Evolutionary conservation across 2,113 vertebrate species (phyloP), one percentile per base, ranked within the genome.

Genomic region (Leuciscus idus): DNA sequence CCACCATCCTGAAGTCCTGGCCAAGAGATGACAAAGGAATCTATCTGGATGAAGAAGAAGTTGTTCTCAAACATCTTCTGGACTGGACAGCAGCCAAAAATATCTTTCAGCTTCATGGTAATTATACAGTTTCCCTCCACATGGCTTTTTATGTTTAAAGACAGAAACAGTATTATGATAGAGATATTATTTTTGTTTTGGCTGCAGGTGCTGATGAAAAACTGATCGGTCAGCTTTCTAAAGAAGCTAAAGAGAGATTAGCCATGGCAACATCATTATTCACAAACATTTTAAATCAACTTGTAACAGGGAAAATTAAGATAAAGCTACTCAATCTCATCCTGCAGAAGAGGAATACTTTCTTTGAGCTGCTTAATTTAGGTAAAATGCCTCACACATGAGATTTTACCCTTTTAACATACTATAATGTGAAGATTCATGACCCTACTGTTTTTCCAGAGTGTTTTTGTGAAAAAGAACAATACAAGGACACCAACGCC

Each of bases 1-100:
- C 93, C 0, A 95, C 98, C 79, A 93, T 99, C 13, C 87, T 94
- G 13, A 96, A 97, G 86, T 97, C 96, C 0, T 99, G 98, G 98
- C 97, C 97, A 0, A 85, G 0, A n/a, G 88, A 95, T 12, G 0
- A 0, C 1, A 1, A 0, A 0, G 94, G 92, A 43, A 2, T n/a
- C 0, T 43, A 81, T 1, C 78, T 89, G 0, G 74, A 57, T 0
- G 88, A 92, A 13, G 82, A 93, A 72, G 95, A 95, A 28, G 70
- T 77, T 13, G 87, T 97, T 36, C 88, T 99, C 28, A 88, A 15
- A 4, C 95, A 98, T 7, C 84, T 98, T 0, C 94, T 99, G 0
- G 93, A 92, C 0, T 95, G 97, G 95, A 92, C 92, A 4, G 97
- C 96, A 13, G 84, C 95, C 84, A 96, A 91, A 79, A 68, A 94